Evolutionary conservation across 2,113 vertebrate species (phyloP), one percentile per base, ranked within the genome.

Genomic region (Brachyhypopomus occidentalis): DNA sequence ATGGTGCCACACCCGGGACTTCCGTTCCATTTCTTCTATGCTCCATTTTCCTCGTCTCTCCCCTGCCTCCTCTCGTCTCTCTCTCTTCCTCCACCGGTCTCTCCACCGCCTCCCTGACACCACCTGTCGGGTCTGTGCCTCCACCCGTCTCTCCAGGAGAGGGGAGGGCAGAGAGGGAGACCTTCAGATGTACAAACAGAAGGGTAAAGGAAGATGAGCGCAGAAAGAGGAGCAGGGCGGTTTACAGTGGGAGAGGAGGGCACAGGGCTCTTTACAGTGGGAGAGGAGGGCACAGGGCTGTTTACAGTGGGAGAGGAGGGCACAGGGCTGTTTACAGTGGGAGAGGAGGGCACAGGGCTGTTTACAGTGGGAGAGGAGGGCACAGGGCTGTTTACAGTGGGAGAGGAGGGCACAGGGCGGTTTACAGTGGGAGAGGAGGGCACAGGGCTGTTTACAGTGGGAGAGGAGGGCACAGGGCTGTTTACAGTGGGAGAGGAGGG

Each of bases 1-100:
- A 30, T 38, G 36, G 62, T 64, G 56, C 74, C 81, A 71, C 69
- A 75, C 62, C 81, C 76, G 27, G 25, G 30, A 22, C 8, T 4
- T 55, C 16, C 9, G 48, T 60, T 69, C 45, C n/a, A 34, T 30
- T 36, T 30, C 7, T 71, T 45, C 67, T 75, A 55, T 59, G 27
- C 62, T 45, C 38, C 66, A n/a, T 58, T 38, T 38, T 69, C 64
- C 64, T 55, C 5, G 20, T 38, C 62, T 77, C 22, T 23, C 27
- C 12, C 19, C 9, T n/a, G 6, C 14, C 4, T 52, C 34, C 23
- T 9, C 25, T 20, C 30, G 36, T 9, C 48, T 14, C 62, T 70
- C 62, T 70, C 25, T 67, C 34, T 17, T 0, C 9, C 66, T 27
- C 2, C 3, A 25, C 20, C 19, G 23, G 56, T 80, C 27, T 75